Percentiles rank a stretch among this genome's conserved stretches.
phyloP scores from a whole-genome alignment of 2,888 invertebrate genomes.

The Abrostola triplasia region DNA sequence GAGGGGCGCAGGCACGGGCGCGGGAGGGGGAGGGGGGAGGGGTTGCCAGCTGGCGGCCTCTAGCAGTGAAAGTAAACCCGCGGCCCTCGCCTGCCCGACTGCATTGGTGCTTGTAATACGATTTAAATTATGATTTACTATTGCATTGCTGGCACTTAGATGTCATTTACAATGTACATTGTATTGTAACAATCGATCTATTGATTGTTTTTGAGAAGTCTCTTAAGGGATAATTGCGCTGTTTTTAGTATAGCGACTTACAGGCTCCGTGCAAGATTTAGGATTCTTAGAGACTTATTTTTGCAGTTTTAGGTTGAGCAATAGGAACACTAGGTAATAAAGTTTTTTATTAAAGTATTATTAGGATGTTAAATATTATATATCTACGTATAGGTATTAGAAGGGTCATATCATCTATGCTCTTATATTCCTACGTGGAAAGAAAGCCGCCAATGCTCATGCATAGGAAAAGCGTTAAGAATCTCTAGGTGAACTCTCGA shows the following conservation, averaged over 20 bases:
- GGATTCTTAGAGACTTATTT: no score
- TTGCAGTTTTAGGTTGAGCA: no score
- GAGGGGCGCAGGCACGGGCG: constrained; percentile 51
- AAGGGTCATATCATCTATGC: no score
- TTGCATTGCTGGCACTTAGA: constrained; percentile 53
- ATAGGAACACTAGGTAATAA: no score
- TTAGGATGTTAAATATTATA: no score
- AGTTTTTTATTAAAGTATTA: no score
- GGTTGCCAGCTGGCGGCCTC: constrained; percentile 83
- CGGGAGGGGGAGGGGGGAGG: constrained; percentile 57
- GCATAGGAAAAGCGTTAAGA: no score
- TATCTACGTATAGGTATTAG: no score
- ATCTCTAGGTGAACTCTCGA: not conserved
- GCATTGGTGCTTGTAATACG: constrained; percentile 58
- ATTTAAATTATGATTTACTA: constrained; percentile 65
- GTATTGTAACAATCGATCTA: constrained; percentile 43
- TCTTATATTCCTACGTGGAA: no score
- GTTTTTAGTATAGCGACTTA: constrained; percentile 25
- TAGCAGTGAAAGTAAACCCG: constrained; percentile 86
- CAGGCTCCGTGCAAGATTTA: not conserved
- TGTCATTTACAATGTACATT: constrained; percentile 50
- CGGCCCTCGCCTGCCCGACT: constrained; percentile 67
- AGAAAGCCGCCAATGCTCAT: no score
- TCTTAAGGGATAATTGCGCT: constrained; percentile 22
- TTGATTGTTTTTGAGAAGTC: constrained; percentile 35